Evolutionary conservation across 2,797 vertebrate genomes (phyloP), one percentile per base, ranked within the genome.

Genomic region (Pipistrellus pygmaeus): DNA sequence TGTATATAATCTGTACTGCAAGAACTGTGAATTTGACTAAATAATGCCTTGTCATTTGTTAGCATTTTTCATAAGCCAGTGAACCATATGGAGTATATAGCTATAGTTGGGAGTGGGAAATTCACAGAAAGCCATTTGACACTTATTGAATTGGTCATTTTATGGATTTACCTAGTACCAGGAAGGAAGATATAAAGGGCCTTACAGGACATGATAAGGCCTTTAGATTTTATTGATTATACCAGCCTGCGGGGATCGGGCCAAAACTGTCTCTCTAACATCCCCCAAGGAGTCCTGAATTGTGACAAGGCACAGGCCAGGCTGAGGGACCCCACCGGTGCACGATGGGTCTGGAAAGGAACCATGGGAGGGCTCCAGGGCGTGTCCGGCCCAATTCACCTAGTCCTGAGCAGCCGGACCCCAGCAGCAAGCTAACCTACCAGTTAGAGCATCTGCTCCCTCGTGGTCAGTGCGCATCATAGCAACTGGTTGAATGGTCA

Each of bases 1-100:
- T 60, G 21, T 0, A 2, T 55, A n/a, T 32, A 62, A 38, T 30
- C 68, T 75, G 27, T 60, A 23, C 60, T 30, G 9, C 6, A 38
- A 77, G 53, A 85, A 81, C 73, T 73, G 6, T 35, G 38, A 85
- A 76, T 64, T 44, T 75, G 46, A 66, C 15, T 88, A 81, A 91
- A 32, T 72, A 81, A 82, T 77, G 14, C 21, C 60, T 85, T 62
- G 9, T 73, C n/a, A 57, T 90, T 75, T 41, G 35, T 90, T 51
- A 75, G 66, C 20, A 38, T 82, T 92, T 78, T 87, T 60, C 30
- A 62, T 78, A 60, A 73, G 38, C 51, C 30, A 51, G 32, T 62
- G 85, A 75, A 30, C 5, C 8, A 91, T n/a, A 30, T 75, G 41
- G n/a, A 84, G 53, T 35, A 44, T 41, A 48, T 81, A 35, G 27